Conservation (phyloP, 2,113 vertebrate species). For the Cavia porcellus region DNA sequence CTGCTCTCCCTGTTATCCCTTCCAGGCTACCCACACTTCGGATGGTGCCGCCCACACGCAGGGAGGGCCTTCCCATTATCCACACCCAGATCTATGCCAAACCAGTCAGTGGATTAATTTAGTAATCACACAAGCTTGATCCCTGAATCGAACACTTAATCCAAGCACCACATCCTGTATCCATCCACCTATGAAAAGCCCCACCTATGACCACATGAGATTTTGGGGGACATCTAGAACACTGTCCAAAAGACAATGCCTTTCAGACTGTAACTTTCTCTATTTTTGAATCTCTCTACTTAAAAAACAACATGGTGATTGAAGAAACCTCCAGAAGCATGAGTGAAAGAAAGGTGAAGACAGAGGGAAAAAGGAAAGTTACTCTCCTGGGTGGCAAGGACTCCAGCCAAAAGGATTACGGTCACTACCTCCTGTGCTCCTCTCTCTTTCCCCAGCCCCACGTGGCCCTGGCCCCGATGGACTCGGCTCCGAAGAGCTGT, state of each 20-base stretch:
- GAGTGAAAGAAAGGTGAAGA: neutral
- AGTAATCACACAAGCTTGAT: neutral
- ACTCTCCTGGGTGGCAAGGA: rapidly evolving
- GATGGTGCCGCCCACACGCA: neutral
- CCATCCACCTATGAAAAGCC: neutral
- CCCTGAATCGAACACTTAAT: neutral
- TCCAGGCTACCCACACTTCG: neutral
- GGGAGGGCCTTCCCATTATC: neutral
- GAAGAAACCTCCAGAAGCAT: neutral
- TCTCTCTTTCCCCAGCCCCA: neutral
- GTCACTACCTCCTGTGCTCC: neutral
- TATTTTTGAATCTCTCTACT: neutral
- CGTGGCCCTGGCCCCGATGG: neutral
- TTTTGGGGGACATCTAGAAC: neutral
- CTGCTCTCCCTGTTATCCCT: neutral
- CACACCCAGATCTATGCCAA: neutral
- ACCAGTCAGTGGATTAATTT: neutral
- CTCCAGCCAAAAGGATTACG: rapidly evolving
- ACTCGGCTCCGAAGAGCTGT: neutral
- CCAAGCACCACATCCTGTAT: neutral
- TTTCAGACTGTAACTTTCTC: neutral
- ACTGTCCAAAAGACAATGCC: neutral
- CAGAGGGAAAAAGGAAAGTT: neutral
- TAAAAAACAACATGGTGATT: neutral
- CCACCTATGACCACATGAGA: neutral